phyloP scores from a whole-genome alignment of 1,140 invertebrate genomes.

The Paralvinella palmiformis region DNA sequence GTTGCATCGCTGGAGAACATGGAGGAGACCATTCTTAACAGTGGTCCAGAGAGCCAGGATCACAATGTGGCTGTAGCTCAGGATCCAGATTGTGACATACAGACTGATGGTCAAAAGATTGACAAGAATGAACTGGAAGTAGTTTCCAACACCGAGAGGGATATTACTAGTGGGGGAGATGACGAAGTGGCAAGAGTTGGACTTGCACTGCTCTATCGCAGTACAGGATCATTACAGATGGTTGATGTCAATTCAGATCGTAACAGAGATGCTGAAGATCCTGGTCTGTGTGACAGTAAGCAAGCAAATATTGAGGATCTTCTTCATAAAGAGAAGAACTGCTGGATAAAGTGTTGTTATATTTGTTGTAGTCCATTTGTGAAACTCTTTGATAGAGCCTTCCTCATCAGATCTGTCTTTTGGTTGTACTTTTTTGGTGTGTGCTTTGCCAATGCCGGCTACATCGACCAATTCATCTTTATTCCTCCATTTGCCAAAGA shows the following conservation, averaged over 20 bases:
- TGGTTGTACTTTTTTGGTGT: neutral
- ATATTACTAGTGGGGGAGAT: no score
- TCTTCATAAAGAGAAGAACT: neutral
- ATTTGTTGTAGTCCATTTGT: neutral
- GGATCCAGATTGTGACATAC: no score
- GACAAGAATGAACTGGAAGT: no score
- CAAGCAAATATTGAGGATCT: neutral
- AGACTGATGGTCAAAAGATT: no score
- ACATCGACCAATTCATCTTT: slow-evolving; percentile 7
- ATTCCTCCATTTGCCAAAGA: slow-evolving; percentile 10
- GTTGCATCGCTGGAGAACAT: neutral
- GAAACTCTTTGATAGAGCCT: neutral
- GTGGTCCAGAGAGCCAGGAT: no score
- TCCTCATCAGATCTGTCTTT: neutral
- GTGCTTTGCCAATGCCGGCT: slow-evolving; percentile 8
- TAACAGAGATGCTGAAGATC: neutral
- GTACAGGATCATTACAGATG: no score
- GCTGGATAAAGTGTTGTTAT: neutral
- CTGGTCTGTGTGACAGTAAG: neutral
- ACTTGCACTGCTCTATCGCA: no score
- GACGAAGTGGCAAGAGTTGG: no score
- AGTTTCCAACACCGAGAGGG: no score
- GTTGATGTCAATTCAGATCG: no score
- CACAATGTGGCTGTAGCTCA: no score
- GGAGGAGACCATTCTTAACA: no score